Evolutionary conservation across 2,113 vertebrate species (phyloP).

Genomic region (Clarias batrachus): DNA sequence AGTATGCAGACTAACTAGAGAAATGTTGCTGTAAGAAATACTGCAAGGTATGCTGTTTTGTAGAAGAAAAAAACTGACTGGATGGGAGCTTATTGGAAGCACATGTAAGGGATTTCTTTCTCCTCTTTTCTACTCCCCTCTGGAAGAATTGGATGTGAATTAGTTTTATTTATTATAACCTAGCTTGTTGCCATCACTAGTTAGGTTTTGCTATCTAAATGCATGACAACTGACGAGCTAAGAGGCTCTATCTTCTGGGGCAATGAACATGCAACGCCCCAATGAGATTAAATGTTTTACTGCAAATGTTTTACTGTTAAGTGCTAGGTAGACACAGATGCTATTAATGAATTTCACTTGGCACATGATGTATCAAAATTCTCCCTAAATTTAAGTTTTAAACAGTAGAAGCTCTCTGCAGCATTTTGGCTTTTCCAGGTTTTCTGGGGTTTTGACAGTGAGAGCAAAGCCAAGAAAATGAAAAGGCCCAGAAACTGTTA

Average conservation of each 20-base stretch:
- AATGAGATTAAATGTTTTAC: neutral
- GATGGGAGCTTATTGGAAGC: conserved; percentile 49
- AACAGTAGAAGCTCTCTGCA: neutral
- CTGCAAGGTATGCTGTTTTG: conserved; percentile 40
- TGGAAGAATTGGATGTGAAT: neutral
- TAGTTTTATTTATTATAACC: neutral
- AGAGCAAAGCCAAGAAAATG: conserved; percentile 40
- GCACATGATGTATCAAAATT: neutral
- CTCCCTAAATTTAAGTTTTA: too few species aligned
- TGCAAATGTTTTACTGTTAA: neutral
- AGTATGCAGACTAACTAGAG: conserved; percentile 15
- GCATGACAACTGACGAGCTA: neutral
- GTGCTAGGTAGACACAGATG: neutral
- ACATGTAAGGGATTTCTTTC: conserved; percentile 44
- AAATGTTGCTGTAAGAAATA: conserved; percentile 24
- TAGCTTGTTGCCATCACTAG: neutral
- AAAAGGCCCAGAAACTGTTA: conserved; percentile 5
- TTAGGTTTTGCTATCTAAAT: neutral
- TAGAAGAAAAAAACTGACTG: conserved; percentile 7
- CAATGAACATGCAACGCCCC: neutral
- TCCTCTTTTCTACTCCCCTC: conserved; percentile 23
- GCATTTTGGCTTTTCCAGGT: conserved; percentile 7
- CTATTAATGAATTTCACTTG: neutral
- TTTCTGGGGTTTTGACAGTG: neutral
- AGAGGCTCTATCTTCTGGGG: neutral